phyloP scores from a whole-genome alignment of 2,113 vertebrate species.

The Zootoca vivipara region DNA sequence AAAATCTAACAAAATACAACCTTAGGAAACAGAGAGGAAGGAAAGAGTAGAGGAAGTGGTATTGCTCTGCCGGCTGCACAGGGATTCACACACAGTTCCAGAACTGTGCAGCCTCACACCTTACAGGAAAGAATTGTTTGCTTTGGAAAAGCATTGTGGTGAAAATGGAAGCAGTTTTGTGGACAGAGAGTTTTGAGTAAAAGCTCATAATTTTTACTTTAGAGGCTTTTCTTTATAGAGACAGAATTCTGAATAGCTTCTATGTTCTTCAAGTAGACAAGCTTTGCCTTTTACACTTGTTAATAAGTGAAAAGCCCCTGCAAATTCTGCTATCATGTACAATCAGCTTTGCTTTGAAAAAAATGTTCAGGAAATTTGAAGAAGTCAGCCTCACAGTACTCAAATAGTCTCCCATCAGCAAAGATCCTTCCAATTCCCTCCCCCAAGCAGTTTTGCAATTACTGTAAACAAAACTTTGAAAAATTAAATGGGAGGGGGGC shows the following conservation, averaged over 20 bases:
- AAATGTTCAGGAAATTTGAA: not conserved
- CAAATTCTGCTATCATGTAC: not conserved
- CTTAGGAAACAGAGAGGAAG: slow-evolving; percentile 77
- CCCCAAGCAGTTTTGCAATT: not conserved
- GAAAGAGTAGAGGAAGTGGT: slow-evolving; percentile 81
- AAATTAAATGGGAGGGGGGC: not conserved
- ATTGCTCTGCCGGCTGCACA: slow-evolving; percentile 74
- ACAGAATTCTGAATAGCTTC: not conserved
- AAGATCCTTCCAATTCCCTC: not conserved
- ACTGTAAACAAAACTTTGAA: not conserved
- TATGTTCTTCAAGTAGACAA: slow-evolving; percentile 33
- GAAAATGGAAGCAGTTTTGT: slow-evolving; percentile 44
- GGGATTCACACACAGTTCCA: slow-evolving; percentile 78
- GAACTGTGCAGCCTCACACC: slow-evolving; percentile 45
- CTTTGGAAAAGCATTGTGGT: slow-evolving; percentile 70
- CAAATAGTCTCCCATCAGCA: not conserved
- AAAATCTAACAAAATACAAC: slow-evolving; percentile 67
- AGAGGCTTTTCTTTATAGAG: not conserved
- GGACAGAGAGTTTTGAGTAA: slow-evolving; percentile 41
- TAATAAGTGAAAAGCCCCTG: slow-evolving; percentile 2
- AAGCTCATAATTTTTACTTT: slow-evolving; percentile 31
- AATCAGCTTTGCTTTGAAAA: not conserved
- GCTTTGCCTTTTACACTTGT: not conserved
- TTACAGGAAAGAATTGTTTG: slow-evolving; percentile 78
- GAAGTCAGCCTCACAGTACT: not conserved